phyloP scores from a whole-genome alignment of 2,113 vertebrate genomes.

The Cathartes aura region DNA sequence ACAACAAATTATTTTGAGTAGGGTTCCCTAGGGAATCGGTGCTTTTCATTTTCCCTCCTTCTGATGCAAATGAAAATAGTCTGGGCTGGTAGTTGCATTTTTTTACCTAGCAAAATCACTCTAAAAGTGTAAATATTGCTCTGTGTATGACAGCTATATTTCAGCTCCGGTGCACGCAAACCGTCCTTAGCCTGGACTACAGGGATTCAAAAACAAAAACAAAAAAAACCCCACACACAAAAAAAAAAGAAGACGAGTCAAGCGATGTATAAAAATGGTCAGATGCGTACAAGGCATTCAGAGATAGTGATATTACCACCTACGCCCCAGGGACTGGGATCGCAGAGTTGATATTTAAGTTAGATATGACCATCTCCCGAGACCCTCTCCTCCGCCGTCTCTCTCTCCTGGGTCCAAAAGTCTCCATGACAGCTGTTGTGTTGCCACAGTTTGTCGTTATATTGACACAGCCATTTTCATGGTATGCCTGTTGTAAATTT shows the following conservation, averaged over 20 bases:
- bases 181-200: not conserved
- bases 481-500: conserved; percentile 89
- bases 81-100: not conserved
- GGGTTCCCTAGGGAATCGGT: not conserved
- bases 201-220: not conserved
- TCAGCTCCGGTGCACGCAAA: not conserved
- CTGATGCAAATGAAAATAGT: not conserved
- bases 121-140: not conserved
- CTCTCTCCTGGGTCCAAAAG: conserved; percentile 66
- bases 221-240: not conserved
- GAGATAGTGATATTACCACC: not conserved
- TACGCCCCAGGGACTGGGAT: not conserved
- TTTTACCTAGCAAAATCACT: not conserved
- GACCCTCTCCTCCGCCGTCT: not conserved
- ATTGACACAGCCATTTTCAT: conserved; percentile 90
- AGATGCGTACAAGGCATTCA: not conserved
- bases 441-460: conserved; percentile 81
- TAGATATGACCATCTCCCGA: conserved; percentile 39
- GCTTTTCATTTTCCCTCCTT: not conserved
- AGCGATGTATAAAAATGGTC: not conserved
- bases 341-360: not conserved
- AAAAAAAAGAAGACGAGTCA: not conserved
- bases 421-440: conserved; percentile 76
- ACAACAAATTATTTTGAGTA: not conserved
- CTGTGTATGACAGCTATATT: not conserved